These are phyloP conservation scores for Poeciliopsis infans DNA, from an alignment of 2,797 vertebrate species.

Conservation along the genomic window DNA sequence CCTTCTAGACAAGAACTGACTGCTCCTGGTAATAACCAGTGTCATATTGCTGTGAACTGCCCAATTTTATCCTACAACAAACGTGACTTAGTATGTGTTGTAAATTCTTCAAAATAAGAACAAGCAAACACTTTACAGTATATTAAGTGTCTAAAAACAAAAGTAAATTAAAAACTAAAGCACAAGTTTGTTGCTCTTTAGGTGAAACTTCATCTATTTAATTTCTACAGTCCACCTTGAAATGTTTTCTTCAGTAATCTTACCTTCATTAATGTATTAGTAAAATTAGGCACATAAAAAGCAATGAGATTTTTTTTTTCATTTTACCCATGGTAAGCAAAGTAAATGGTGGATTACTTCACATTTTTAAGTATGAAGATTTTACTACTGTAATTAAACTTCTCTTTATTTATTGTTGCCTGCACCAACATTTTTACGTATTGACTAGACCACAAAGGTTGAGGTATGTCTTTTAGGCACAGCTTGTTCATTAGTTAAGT, in stretches of 20 bases:
- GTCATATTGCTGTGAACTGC: conserved; percentile 32
- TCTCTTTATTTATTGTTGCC: neutral
- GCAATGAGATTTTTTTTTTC: neutral
- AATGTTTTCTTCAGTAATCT: neutral
- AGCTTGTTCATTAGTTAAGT: too few species aligned
- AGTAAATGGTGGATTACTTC: neutral
- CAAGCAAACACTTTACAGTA: conserved; percentile 38
- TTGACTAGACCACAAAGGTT: neutral
- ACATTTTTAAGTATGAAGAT: neutral
- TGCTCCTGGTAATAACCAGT: conserved; percentile 62
- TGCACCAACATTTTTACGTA: neutral
- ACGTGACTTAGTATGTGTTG: conserved; percentile 47
- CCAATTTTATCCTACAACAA: conserved; percentile 66
- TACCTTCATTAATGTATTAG: neutral
- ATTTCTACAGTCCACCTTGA: neutral
- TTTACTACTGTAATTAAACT: neutral
- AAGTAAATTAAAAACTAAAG: neutral
- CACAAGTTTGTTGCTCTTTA: neutral
- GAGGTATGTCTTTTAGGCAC: neutral
- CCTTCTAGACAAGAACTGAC: conserved; percentile 58
- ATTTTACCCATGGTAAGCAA: neutral
- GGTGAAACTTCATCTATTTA: neutral
- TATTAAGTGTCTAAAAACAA: neutral
- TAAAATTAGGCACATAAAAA: neutral
- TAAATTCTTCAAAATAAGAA: conserved; percentile 61